These are phyloP conservation scores for Aradus depressus DNA, from an alignment of 2,888 invertebrate species.

Conservation along the genomic window DNA sequence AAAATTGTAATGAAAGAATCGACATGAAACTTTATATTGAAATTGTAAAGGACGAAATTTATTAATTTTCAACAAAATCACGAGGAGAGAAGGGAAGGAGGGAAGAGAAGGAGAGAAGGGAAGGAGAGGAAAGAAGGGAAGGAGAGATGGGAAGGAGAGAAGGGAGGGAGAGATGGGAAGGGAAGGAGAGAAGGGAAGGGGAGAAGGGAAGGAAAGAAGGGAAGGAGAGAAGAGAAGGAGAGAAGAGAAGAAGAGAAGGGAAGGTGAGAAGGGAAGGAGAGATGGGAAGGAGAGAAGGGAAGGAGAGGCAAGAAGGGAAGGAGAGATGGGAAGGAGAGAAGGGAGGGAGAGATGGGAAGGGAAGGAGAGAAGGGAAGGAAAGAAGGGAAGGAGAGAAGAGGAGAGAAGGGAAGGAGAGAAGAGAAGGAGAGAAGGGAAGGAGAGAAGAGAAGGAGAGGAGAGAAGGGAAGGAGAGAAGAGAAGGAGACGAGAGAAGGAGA, in stretches of 20 bases:
- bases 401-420: neutral
- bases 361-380: neutral
- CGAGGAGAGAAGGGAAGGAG: too few species aligned
- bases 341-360: neutral
- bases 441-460: neutral
- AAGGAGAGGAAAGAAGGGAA: neutral
- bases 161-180: neutral
- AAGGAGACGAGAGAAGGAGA: neutral
- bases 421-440: neutral
- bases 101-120: too few species aligned
- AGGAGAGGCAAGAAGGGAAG: neutral
- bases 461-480: neutral
- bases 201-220: neutral
- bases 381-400: neutral
- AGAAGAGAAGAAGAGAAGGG: neutral
- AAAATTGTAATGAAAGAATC: too few species aligned
- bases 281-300: neutral
- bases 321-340: too few species aligned
- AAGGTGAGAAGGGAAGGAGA: neutral
- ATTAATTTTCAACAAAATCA: too few species aligned
- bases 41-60: too few species aligned
- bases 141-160: neutral
- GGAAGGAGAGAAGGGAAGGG: neutral
- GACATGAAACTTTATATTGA: too few species aligned
- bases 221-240: neutral